phyloP scores from a whole-genome alignment of 1,140 invertebrate genomes.

The Lethrus apterus region DNA sequence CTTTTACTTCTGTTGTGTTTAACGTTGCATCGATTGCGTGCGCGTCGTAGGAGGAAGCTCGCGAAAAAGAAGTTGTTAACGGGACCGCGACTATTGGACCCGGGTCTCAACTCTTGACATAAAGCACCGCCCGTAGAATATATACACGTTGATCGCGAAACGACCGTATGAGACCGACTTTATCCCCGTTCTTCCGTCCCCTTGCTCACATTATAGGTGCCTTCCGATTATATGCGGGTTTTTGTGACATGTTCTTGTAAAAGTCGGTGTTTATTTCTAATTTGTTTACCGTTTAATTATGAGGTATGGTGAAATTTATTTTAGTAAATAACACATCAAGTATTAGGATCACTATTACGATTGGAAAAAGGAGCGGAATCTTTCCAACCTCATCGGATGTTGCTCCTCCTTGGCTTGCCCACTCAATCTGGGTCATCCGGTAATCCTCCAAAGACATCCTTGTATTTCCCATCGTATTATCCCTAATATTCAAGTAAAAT shows the following conservation, averaged over 20 bases:
- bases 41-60: conserved; percentile 40
- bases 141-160: conserved; percentile 81
- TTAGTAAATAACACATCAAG: neutral
- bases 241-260: conserved; percentile 11
- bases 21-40: conserved; percentile 37
- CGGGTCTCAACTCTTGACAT: conserved; percentile 61
- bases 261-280: neutral
- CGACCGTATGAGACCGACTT: conserved; percentile 62
- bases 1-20: conserved; percentile 47
- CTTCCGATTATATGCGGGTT: conserved; percentile 23
- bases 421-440: neutral
- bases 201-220: conserved; percentile 37
- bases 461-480: too few species aligned
- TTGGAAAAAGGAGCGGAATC: neutral
- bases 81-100: conserved; percentile 34
- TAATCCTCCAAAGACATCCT: too few species aligned
- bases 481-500: too few species aligned
- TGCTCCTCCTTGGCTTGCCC: neutral
- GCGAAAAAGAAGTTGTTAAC: conserved; percentile 49
- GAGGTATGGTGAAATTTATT: neutral
- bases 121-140: conserved; percentile 80
- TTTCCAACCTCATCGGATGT: neutral
- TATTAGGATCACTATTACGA: too few species aligned
- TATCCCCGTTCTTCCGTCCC: conserved; percentile 37
- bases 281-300: neutral